Base-by-base conservation (phyloP, 2,888 invertebrate species). In the Corythucha ciliata region DNA sequence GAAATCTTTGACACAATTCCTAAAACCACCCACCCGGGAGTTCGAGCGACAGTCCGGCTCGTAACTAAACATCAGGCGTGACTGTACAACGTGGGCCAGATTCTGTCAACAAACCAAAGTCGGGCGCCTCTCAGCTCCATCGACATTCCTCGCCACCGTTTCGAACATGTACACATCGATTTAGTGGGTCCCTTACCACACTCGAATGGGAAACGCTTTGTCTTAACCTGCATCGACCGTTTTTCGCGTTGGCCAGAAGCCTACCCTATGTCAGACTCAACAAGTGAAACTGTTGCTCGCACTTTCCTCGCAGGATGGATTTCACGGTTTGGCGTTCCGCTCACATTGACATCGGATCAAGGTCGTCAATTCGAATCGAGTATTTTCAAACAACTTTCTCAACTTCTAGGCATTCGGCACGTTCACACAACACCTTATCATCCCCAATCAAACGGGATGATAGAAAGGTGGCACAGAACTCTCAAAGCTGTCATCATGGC, bases 191-290 rank as follows among this genome's bases (percentile, higher is more conserved):
- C 57, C 1, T 46, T 58, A 7, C 52, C 53, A 2, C 16, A 29
- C 1, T 33, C 40, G 5, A 10, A 52, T 2, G 48, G 48, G 8
- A 63, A 54, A 45, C 53, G 58, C 7, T 69, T 67, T 52, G 62
- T 63, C 20, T 60, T 69, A 0, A 67, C 68, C 0, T 59, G 61
- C 10, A 60, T 66, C 5, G 65, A 68, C 47, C 29, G 65, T 2
- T 62, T 59, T 40, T 66, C 68, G 0, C 59, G 68, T 5, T 69
- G 69, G 69, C 64, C 67, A n/a, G 68, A 68, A 51, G 67, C 60
- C 0, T 53, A 61, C 8, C 67, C 69, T 0, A 36, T 68, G 1
- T 8, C 22, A 1, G 63, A 68, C 46, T 67, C 67, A n/a, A 65
- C 66, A 0, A 68, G 68, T 0, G 65, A 64, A 48, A 65, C 66